Evolutionary conservation across 2,888 invertebrate genomes (phyloP).

Genomic region (Epirrhoe tristata): DNA sequence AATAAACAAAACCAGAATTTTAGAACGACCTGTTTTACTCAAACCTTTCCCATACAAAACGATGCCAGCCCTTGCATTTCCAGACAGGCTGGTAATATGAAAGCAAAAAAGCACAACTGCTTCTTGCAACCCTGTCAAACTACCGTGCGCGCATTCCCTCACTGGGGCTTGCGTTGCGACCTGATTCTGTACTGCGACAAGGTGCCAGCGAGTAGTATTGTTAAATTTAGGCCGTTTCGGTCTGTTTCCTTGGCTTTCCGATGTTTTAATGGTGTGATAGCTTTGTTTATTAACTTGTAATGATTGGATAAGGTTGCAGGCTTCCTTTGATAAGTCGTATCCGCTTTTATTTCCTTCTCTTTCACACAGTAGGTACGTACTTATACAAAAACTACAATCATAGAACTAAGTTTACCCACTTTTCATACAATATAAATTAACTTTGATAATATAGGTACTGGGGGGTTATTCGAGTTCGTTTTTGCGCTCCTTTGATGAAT

Average conservation of each 20-base stretch:
- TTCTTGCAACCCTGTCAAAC: constrained; percentile 72
- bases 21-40: constrained; percentile 50
- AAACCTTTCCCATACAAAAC: constrained; percentile 67
- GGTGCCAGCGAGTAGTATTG: constrained; percentile 64
- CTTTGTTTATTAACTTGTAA: constrained; percentile 43
- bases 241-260: constrained; percentile 65
- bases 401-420: no score
- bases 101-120: constrained; percentile 76
- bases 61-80: constrained; percentile 73
- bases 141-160: constrained; percentile 54
- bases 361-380: not conserved
- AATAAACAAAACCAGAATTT: not conserved
- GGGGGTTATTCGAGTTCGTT: no score
- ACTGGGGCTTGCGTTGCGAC: constrained; percentile 54
- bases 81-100: constrained; percentile 71
- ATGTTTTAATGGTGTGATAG: constrained; percentile 58
- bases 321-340: constrained; percentile 19
- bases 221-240: constrained; percentile 77
- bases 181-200: constrained; percentile 60
- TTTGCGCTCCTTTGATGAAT: no score
- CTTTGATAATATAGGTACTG: no score
- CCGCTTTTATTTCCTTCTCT: not conserved
- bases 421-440: no score
- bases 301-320: constrained; percentile 24
- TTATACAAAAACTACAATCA: no score